These are phyloP conservation scores for Coenonympha arcania DNA, from an alignment of 2,888 invertebrate genomes.

Conservation along the genomic window DNA sequence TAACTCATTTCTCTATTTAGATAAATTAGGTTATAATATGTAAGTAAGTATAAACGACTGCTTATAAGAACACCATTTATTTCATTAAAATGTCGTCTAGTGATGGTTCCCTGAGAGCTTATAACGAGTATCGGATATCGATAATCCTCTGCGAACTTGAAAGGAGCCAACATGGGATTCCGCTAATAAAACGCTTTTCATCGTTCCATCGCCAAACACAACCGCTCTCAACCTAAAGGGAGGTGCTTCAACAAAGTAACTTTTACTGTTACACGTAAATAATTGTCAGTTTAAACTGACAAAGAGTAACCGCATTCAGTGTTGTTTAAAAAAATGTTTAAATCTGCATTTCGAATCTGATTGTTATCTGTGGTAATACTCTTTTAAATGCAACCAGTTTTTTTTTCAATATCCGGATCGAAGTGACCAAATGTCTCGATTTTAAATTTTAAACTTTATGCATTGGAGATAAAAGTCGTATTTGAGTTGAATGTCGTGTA, in stretches of 20 bases:
- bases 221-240: background rate
- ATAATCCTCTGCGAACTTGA: conserved; percentile 39
- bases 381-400: conserved; percentile 45
- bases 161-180: conserved; percentile 5
- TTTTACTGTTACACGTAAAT: conserved; percentile 2
- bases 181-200: conserved; percentile 9
- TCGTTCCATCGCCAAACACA: background rate
- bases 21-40: no score
- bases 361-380: conserved; percentile 56
- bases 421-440: conserved; percentile 23
- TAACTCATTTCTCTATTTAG: no score
- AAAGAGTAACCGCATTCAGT: conserved; percentile 30
- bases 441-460: conserved; percentile 15
- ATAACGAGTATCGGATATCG: conserved; percentile 43
- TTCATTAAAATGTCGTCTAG: conserved; percentile 7
- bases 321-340: conserved; percentile 36
- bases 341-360: conserved; percentile 63
- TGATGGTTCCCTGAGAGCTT: conserved; percentile 39
- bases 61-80: background rate
- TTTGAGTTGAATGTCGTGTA: conserved; percentile 18
- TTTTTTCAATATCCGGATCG: conserved; percentile 43
- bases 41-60: no score
- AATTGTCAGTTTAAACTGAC: conserved; percentile 19
- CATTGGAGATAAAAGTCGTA: conserved; percentile 9
- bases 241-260: background rate